Evolutionary conservation across 2,888 invertebrate species (phyloP), one percentile per base, ranked within the genome.

Genomic region (Meghimatium bilineatum): DNA sequence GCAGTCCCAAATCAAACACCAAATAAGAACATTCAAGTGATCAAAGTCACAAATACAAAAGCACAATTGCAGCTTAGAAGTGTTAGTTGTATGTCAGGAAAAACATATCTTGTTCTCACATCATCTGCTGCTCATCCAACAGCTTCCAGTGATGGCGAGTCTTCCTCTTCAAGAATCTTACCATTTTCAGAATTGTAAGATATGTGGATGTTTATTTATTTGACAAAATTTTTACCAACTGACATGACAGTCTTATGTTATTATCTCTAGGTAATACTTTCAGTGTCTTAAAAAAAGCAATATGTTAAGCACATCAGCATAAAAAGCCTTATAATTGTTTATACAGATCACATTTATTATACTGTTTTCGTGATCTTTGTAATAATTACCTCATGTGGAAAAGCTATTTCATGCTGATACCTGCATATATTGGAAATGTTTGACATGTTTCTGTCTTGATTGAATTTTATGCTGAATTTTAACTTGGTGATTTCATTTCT

Each of bases 171-270:
- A 32, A 78, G 77, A 29, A 75, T 63, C 81, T 85, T 86, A 92
- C 92, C 91, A 97, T 98, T 36, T 99, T 94, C 93, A 97, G 98
- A 92, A 97, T 96, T 87, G 97, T 98, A 93, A 97, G 97, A 99
- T 95, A 84, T 99, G 72, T 44, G 44, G 44, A n/a, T 44, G 72
- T 12, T 10, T 12, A n/a, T 14, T 44, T 44, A 14, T 38, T 72
- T 3, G 26, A 26, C 12, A 71, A 3, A 38, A 72, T 38, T 44
- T 38, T 72, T 44, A 72, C n/a, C 72, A 38, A n/a, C 6, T 44
- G 17, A 44, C 44, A 44, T 44, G 44, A 44, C n/a, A 26, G 72
- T 44, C 44, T 72, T 17, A 36, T 34, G 23, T 17, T 17, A 14
- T 52, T 74, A 17, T 29, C 52, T 52, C 17, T 74, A 52, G 74